Percentiles rank a stretch among this genome's conserved stretches.
phyloP scores from a whole-genome alignment of 2,888 invertebrate species.

The Allophyes oxyacanthae region DNA sequence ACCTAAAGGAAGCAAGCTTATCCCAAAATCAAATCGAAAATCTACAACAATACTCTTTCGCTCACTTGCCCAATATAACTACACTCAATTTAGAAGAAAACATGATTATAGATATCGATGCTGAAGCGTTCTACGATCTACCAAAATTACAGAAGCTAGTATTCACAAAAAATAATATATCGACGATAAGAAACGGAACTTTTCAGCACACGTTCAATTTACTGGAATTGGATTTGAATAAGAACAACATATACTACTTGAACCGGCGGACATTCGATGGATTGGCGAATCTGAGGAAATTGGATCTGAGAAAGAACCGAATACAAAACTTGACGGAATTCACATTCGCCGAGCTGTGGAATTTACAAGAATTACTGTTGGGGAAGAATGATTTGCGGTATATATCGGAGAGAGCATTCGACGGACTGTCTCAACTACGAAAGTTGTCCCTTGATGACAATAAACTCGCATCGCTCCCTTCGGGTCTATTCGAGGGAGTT shows the following conservation, averaged over 20 bases:
- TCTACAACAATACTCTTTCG: conserved; percentile 92
- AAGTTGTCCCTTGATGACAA: conserved; percentile 94
- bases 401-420: conserved; percentile 93
- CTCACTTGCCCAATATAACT: conserved; percentile 92
- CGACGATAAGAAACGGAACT: conserved; percentile 95
- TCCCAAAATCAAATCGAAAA: conserved; percentile 92
- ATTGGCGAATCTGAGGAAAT: conserved; percentile 91
- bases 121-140: conserved; percentile 92
- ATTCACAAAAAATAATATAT: conserved; percentile 96
- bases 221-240: conserved; percentile 94
- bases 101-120: conserved; percentile 92
- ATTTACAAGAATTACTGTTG: conserved; percentile 91
- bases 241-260: conserved; percentile 93
- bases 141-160: conserved; percentile 93
- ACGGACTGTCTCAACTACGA: conserved; percentile 92
- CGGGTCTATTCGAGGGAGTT: conserved; percentile 93
- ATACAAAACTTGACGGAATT: conserved; percentile 94
- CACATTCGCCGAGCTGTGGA: conserved; percentile 94
- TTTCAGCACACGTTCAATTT: conserved; percentile 93
- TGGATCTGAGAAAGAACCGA: conserved; percentile 93
- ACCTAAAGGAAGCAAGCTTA: conserved; percentile 91
- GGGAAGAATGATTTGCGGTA: conserved; percentile 92
- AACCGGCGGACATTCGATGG: conserved; percentile 94
- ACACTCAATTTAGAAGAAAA: conserved; percentile 93
- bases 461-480: conserved; percentile 92